Evolutionary conservation across 2,113 vertebrate species (phyloP).

Genomic region (Pagrus major): DNA sequence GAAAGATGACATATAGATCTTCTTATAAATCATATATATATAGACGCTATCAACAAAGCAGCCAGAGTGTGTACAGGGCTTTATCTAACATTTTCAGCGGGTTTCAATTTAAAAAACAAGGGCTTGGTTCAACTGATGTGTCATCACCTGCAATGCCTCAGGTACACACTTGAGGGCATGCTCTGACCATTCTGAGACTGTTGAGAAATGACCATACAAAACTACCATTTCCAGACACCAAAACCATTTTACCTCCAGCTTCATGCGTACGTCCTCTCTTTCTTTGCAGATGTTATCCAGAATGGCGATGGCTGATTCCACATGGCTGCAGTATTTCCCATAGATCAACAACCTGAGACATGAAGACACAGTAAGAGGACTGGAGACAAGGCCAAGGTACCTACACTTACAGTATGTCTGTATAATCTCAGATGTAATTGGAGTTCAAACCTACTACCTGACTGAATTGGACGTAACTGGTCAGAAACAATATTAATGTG

Average conservation of each 20-base stretch:
- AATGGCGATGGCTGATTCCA: conserved; percentile 91
- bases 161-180: conserved; percentile 68
- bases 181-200: conserved; percentile 22
- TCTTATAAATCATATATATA: background rate
- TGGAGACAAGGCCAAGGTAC: background rate
- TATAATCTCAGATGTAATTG: background rate
- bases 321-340: conserved; percentile 97
- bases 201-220: background rate
- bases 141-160: conserved; percentile 37
- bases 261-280: conserved; percentile 95
- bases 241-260: conserved; percentile 90
- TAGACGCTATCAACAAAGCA: background rate
- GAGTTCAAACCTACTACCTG: background rate
- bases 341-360: conserved; percentile 92
- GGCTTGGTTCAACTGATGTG: background rate
- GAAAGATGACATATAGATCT: background rate
- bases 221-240: background rate
- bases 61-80: background rate
- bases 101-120: background rate
- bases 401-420: background rate
- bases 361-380: background rate
- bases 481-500: background rate
- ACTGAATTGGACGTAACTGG: background rate
- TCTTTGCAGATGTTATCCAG: conserved; percentile 95
- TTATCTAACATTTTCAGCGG: background rate